A percentile compares a stretch with the other conserved stretches of the same genome.
phyloP scores from a whole-genome alignment of 2,888 invertebrate genomes.

The Limenitis camilla region DNA sequence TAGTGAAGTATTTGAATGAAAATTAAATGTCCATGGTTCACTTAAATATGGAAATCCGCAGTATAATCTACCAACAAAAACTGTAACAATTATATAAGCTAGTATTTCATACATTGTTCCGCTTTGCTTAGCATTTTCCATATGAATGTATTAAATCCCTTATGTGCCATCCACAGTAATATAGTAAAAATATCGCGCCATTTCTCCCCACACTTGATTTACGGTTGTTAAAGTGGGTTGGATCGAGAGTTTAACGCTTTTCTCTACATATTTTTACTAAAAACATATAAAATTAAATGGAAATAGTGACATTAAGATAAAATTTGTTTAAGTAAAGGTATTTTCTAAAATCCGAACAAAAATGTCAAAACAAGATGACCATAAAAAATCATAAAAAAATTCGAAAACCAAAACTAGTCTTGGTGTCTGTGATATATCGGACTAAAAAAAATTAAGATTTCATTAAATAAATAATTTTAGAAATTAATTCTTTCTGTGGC shows the following conservation, averaged over 20 bases:
- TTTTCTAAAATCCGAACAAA: too few species aligned
- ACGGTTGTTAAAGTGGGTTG: constrained; percentile 28
- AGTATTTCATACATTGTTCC: constrained; percentile 17
- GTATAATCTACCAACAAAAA: background rate
- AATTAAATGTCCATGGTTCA: too few species aligned
- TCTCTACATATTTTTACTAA: constrained; percentile 15
- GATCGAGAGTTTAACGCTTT: constrained; percentile 27
- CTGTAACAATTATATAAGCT: constrained; percentile 12
- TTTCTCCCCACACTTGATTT: constrained; percentile 29
- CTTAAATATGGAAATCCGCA: background rate
- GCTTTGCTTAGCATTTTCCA: constrained; percentile 26
- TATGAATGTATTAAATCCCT: constrained; percentile 36
- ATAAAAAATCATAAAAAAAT: too few species aligned
- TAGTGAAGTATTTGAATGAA: too few species aligned
- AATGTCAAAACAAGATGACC: too few species aligned
- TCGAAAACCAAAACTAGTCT: too few species aligned
- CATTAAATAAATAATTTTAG: too few species aligned
- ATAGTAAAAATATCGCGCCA: constrained; percentile 33
- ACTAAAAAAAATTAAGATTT: too few species aligned
- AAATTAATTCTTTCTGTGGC: too few species aligned
- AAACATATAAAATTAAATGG: constrained; percentile 14
- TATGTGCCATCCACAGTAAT: constrained; percentile 32
- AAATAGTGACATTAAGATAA: background rate
- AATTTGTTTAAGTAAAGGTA: too few species aligned
- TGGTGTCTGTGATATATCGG: too few species aligned